Base-by-base conservation (phyloP, 2,113 vertebrate genomes). In the Heterotilapia buettikoferi region DNA sequence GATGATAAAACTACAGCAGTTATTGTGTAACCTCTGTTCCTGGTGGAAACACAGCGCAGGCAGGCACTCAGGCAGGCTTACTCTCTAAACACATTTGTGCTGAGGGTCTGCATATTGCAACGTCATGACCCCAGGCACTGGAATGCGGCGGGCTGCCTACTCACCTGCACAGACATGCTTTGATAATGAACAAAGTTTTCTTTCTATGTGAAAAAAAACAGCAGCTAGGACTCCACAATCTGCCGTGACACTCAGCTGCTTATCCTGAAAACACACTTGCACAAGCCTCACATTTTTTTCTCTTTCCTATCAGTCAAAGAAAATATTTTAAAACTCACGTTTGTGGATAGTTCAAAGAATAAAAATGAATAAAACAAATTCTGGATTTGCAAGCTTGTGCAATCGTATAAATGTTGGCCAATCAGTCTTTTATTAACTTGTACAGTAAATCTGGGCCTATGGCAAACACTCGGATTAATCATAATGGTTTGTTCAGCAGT, bases 101-200 rank as follows among this genome's bases (percentile, higher is more conserved):
- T 29, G 76, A 87, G 92, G 93, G 89, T 92, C 93, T 86, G 88
- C 86, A 59, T 61, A 90, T 82, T 63, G 83, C 92, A 63, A 16
- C 80, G 52, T 56, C 84, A 88, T 90, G 66, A 88, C 91, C 87
- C 84, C 82, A 43, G 90, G 91, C 93, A 29, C 33, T 91, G 96
- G 96, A 97, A 96, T 97, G 96, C 50, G 63, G 82, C 92, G 21
- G 84, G 53, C 91, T 91, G 92, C 84, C 85, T 31, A 90, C 84
- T 88, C 94, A 93, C 96, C 93, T 96, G 96, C 95, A 93, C 95
- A 94, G 96, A 96, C 96, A 93, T 95, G 96, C 91, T 92, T 47
- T 78, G 52, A 91, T 85, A 66, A 84, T 18, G 91, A 94, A 84
- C 83, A 61, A 73, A 87, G 68, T 24, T 29, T 68, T 86, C 86